A percentile compares a stretch with the other conserved stretches of the same genome.
These are phyloP conservation scores for Leuciscus idus DNA, from an alignment of 2,113 vertebrate genomes.

Conservation along the genomic window DNA sequence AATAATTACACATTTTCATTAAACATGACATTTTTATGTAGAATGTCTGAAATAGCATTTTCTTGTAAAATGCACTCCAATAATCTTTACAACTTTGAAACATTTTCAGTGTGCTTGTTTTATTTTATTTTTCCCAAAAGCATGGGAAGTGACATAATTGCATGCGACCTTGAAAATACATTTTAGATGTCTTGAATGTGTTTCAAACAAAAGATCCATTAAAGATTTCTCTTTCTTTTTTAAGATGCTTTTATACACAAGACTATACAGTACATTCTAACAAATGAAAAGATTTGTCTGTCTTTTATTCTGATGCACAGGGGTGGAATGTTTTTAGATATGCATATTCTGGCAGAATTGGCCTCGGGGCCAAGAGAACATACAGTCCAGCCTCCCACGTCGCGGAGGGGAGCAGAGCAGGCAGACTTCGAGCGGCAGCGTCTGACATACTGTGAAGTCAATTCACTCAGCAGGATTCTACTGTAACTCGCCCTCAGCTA, in stretches of 20 bases:
- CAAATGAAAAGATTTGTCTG: not conserved
- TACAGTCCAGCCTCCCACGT: slow-evolving; percentile 42
- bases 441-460: slow-evolving; percentile 8
- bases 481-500: slow-evolving; percentile 15
- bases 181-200: slow-evolving; percentile 3
- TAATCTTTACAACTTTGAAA: no score
- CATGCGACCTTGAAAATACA: slow-evolving; percentile 17
- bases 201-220: slow-evolving; percentile 34
- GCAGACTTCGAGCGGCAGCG: not conserved
- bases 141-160: not conserved
- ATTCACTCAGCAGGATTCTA: slow-evolving; percentile 9
- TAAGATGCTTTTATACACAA: not conserved
- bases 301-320: slow-evolving; percentile 25
- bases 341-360: slow-evolving; percentile 16
- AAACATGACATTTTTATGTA: no score
- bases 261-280: not conserved
- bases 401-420: not conserved
- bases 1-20: no score
- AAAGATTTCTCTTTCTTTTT: slow-evolving; percentile 13
- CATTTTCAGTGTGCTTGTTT: not conserved
- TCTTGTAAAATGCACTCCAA: no score
- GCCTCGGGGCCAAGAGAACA: not conserved
- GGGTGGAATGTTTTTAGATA: slow-evolving; percentile 43
- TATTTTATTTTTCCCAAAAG: slow-evolving; percentile 19
- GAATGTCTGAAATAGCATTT: no score